phyloP scores from a whole-genome alignment of 2,797 vertebrate genomes.

The Gambusia yucatana region DNA sequence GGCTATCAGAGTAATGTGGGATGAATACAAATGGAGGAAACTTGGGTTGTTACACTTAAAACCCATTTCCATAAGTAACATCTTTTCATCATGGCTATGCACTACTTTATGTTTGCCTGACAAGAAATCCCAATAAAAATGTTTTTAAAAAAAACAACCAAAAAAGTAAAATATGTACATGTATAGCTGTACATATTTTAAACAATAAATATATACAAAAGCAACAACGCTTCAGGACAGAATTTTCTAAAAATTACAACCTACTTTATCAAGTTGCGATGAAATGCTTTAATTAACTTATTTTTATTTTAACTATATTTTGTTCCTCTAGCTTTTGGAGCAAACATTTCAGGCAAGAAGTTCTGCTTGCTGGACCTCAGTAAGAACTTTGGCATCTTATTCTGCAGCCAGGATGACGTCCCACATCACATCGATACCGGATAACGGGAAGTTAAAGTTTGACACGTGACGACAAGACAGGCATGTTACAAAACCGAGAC shows the following conservation, averaged over 20 bases:
- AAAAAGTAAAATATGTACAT: no score
- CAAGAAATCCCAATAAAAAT: neutral
- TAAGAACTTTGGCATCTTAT: neutral
- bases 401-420: neutral
- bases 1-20: no score
- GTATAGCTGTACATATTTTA: no score
- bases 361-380: neutral
- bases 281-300: no score
- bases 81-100: neutral
- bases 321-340: neutral
- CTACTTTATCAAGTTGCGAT: no score
- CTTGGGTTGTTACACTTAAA: neutral
- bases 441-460: neutral
- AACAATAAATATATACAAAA: no score
- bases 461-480: neutral
- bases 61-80: neutral
- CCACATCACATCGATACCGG: neutral
- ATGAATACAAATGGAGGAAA: neutral
- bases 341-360: no score
- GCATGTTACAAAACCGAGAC: conserved; percentile 17
- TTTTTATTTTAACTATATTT: no score
- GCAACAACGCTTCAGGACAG: no score
- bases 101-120: neutral
- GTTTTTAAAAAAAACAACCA: no score
- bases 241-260: no score